Base-by-base conservation (phyloP, 2,888 invertebrate species). In the Folsomia candida region DNA sequence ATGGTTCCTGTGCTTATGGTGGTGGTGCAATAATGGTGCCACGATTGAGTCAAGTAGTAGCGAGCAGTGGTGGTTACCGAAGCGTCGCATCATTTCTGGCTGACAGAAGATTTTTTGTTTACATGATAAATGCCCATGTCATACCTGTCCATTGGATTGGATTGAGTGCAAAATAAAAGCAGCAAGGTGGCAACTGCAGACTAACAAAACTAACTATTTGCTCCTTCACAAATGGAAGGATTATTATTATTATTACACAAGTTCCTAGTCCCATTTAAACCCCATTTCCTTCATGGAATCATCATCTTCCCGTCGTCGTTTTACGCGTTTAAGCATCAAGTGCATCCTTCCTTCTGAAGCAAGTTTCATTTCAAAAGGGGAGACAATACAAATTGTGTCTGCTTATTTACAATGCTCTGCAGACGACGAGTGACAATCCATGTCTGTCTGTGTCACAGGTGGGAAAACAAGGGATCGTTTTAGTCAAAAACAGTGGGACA, bases 401-500 rank as follows among this genome's bases (percentile, higher is more conserved):
- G 18, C 18, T 47, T 47, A n/a, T n/a, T n/a, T n/a, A n/a, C n/a
- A n/a, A n/a, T n/a, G n/a, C n/a, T n/a, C n/a, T n/a, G n/a, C n/a
- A n/a, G n/a, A n/a, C n/a, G n/a, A n/a, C 14, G 4, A 14, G 37
- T 37, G 37, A 37, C 37, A 37, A 37, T 37, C 37, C 37, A 9
- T 37, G 37, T 37, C 14, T 37, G 37, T 37, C 14, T 37, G 37
- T 37, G 37, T 37, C 37, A 37, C 37, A 37, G 37, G 37, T 37
- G 37, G 37, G 37, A 37, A 37, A 4, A 37, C 37, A 37, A 4
- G 37, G 37, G 37, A 37, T 4, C 14, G 14, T 14, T 37, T 37
- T 37, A 14, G 4, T 37, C 14, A 37, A 14, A 54, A 65, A 22
- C 65, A 65, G 65, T 65, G 65, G 65, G 65, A 65, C 54, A 54